Evolutionary conservation across 2,113 vertebrate genomes (phyloP).

Genomic region (Toxostoma redivivum): DNA sequence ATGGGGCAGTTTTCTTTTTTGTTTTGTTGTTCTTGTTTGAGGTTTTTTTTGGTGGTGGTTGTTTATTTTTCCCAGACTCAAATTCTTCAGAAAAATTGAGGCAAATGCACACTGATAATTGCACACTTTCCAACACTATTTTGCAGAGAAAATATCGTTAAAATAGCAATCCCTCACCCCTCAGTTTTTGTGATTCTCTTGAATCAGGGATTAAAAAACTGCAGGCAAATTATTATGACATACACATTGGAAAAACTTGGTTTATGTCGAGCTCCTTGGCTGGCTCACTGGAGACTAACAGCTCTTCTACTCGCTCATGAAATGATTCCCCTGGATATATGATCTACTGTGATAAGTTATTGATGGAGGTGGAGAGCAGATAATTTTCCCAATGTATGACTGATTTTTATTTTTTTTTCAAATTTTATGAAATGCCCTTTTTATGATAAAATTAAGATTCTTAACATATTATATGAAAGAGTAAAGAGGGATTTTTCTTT

Average conservation of each 20-base stretch:
- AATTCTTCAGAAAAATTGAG: background rate
- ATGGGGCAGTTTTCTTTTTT: background rate
- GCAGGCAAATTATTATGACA: background rate
- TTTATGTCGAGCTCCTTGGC: background rate
- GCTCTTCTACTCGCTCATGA: background rate
- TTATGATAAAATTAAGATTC: background rate
- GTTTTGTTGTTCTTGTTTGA: background rate
- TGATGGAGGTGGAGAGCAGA: background rate
- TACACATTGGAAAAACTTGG: background rate
- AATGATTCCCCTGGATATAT: background rate
- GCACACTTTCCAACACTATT: background rate
- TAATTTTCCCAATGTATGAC: background rate
- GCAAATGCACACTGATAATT: background rate
- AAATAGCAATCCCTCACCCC: background rate
- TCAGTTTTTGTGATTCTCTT: background rate
- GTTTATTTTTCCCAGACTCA: background rate
- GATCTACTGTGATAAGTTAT: background rate
- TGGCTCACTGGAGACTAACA: background rate
- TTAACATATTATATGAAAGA: background rate
- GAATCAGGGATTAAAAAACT: background rate
- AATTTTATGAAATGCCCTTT: background rate
- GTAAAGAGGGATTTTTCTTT: background rate
- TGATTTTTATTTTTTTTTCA: background rate
- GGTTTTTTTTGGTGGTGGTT: background rate
- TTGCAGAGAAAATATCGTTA: background rate